Evolutionary conservation across 2,888 invertebrate genomes (phyloP), one percentile per base, ranked within the genome.

Genomic region (Chesias legatella): DNA sequence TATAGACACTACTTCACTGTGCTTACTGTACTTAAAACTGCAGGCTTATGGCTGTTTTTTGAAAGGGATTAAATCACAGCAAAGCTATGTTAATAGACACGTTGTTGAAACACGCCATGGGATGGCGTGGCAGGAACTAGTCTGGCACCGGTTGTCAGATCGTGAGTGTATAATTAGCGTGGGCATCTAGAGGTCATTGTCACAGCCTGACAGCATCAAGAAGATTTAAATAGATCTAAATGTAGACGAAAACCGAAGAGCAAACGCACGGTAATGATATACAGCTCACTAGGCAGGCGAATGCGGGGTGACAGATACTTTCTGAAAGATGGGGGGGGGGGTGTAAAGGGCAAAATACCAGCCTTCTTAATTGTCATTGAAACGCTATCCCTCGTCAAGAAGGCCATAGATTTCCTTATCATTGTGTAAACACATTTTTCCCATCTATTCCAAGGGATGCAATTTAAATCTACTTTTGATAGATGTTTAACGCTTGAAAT

Each of bases 131-230:
- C 67, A 68, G 69, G 67, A 68, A 70, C 73, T 70, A 73, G 80
- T 73, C 76, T 72, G 70, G 68, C 71, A 66, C 63, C 65, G 68
- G 71, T 67, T 63, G 69, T 66, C 63, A 67, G 69, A 64, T 67
- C 66, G 69, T 65, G 67, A 40, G 70, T 67, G 63, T 86, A 86
- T 86, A 83, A 85, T 86, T 88, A 86, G 85, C 84, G 85, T 84
- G 83, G 84, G 84, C 73, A 73, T 67, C 58, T 65, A 83, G 82
- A 85, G 86, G 84, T 85, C 86, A 88, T 85, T 86, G 86, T 88
- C 86, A 68, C 76, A 77, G 79, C 73, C 70, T 71, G 65, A 67
- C 61, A 64, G 67, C 68, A 68, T 65, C 64, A 59, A 66, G 64
- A 71, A 70, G 67, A 71, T 64, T 72, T 69, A 67, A 79, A 74